These are phyloP conservation scores for Cyphomyrus discorhynchus DNA, from an alignment of 2,113 vertebrate species.

Conservation along the genomic window DNA sequence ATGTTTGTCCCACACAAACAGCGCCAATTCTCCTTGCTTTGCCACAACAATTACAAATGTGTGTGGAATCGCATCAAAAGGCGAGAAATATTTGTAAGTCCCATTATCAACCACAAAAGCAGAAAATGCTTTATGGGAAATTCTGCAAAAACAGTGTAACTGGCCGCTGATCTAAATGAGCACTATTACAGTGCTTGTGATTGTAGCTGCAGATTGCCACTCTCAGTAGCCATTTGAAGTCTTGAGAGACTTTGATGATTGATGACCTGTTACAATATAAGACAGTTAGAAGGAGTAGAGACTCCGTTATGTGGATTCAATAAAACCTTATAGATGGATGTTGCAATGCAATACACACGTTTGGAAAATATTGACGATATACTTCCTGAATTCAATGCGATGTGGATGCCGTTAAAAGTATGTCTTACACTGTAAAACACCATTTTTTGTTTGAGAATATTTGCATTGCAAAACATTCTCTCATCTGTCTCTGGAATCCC, in stretches of 20 bases:
- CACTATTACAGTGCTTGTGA: constrained; percentile 11
- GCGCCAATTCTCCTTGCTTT: not conserved
- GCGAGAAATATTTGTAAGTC: constrained; percentile 5
- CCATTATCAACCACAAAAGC: constrained; percentile 12
- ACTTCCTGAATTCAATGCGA: not conserved
- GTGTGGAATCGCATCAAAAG: not conserved
- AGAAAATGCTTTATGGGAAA: constrained; percentile 16
- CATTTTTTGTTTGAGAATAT: not conserved
- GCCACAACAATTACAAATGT: not conserved
- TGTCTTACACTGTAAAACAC: not conserved
- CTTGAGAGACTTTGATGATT: constrained; percentile 30
- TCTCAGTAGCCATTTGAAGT: constrained; percentile 25
- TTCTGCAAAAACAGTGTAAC: constrained; percentile 7
- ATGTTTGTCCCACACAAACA: not conserved
- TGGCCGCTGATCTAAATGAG: constrained; percentile 15
- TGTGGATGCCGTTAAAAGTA: not conserved
- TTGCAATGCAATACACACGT: not conserved
- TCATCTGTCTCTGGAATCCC: not conserved
- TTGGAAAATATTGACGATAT: not conserved
- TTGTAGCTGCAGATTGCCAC: constrained; percentile 18
- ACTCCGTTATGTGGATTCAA: constrained; percentile 7
- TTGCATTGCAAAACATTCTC: not conserved
- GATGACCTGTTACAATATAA: constrained; percentile 33
- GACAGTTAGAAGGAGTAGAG: constrained; percentile 23
- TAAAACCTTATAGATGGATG: constrained; percentile 7